phyloP scores from a whole-genome alignment of 2,888 invertebrate genomes.

The Salpingus planirostris region DNA sequence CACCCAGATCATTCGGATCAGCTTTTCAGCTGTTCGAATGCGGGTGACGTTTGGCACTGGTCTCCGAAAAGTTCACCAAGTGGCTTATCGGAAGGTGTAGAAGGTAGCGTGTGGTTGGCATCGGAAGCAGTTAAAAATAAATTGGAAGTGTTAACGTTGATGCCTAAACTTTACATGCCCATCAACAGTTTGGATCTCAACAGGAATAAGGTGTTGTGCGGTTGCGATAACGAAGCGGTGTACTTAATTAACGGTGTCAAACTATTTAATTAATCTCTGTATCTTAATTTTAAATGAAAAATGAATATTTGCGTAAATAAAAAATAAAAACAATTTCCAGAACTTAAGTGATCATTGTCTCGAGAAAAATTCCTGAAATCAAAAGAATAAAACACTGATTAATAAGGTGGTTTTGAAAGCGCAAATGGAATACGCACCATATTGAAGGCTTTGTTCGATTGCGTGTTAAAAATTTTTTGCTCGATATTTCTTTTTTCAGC shows the following conservation, averaged over 20 bases:
- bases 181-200: slow-evolving; percentile 77
- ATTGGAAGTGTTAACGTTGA: slow-evolving; percentile 64
- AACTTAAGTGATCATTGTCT: too few relatives aligned
- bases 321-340: too few relatives aligned
- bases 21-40: slow-evolving; percentile 69
- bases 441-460: too few relatives aligned
- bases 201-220: slow-evolving; percentile 66
- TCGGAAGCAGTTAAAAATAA: slow-evolving; percentile 58
- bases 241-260: slow-evolving; percentile 64
- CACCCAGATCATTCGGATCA: slow-evolving; percentile 80
- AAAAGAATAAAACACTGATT: too few relatives aligned
- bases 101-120: slow-evolving; percentile 55
- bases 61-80: slow-evolving; percentile 48
- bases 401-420: too few relatives aligned
- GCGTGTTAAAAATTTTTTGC: too few relatives aligned
- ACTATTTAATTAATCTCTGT: slow-evolving; percentile 19
- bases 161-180: slow-evolving; percentile 65
- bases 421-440: too few relatives aligned
- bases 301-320: too few relatives aligned
- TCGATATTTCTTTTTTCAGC: too few relatives aligned
- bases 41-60: slow-evolving; percentile 89
- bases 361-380: too few relatives aligned
- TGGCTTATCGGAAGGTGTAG: slow-evolving; percentile 17
- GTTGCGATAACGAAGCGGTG: slow-evolving; percentile 82
- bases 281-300: too few relatives aligned